Base-by-base conservation (phyloP, 53 echinoderm and acorn worm genomes). In the Patiria pectinifera region DNA sequence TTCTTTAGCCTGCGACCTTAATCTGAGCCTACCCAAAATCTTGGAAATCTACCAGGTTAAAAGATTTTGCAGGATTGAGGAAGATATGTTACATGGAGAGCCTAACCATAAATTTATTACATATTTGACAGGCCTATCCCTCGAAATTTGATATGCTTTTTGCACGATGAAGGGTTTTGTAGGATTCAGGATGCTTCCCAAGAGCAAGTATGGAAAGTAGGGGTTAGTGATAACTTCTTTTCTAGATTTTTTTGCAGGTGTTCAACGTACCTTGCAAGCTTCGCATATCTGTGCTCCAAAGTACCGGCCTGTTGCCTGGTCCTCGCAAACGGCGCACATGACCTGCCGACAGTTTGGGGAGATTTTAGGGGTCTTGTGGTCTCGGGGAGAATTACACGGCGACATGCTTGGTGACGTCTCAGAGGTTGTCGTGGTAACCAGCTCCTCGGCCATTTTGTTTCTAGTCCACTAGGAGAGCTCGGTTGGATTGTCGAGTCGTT, bases 271-370 rank as follows among this genome's bases (percentile, higher is more conserved):
- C 96, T 96, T 96, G 93, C 96, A 96, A 11, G 96, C 96, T 59
- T 96, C 96, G 69, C 96, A 96, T 71, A 96, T 96, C 10, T 95
- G 93, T 12, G 96, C 96, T 18, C 96, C 96, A 80, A 95, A 96
- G 82, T 96, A 96, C 15, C 95, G 91, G 12, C 96, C 96, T 12
- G 94, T 93, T 60, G 96, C 96, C 91, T 93, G 89, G 82, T 96
- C 96, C 19, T 95, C 91, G n/a, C 96, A 96, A 70, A 96, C 96
- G 0, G 95, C 95, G 70, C 96, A 96, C 72, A 95, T 77, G 69
- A 94, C 91, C 62, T 69, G 90, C 70, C 58, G 62, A 5, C 61
- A 78, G 3, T 85, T 94, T 16, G 80, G 48, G 62, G 88, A 77
- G 21, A 89, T 84, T 24, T 23, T 92, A 14, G 69, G 86, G 49